A percentile compares a stretch with the other conserved stretches of the same genome.
These are phyloP conservation scores for Melieria crassipennis DNA, from an alignment of 2,888 invertebrate species.

Conservation along the genomic window DNA sequence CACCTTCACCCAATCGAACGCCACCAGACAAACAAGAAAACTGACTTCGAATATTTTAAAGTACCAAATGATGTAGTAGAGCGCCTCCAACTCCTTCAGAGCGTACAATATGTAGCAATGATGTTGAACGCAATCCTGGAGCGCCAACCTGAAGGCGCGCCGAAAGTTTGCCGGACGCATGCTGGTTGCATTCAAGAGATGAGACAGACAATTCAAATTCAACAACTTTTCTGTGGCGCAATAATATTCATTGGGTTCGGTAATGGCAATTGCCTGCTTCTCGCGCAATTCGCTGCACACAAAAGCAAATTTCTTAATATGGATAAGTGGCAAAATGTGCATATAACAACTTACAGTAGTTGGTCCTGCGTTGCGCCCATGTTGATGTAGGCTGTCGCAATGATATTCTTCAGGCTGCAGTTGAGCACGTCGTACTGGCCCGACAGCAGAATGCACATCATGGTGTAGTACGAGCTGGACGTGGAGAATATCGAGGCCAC, in stretches of 20 bases:
- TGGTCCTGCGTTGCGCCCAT: conserved; percentile 43
- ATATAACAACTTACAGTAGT: conserved; percentile 42
- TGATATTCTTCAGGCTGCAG: conserved; percentile 59
- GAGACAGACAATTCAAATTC: conserved; percentile 15
- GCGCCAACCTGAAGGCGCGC: conserved; percentile 45
- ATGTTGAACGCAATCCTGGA: conserved; percentile 54
- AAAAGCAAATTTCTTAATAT: too few species aligned
- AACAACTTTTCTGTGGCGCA: conserved; percentile 45
- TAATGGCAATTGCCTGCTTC: conserved; percentile 45
- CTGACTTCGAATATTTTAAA: conserved; percentile 58
- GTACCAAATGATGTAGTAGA: conserved; percentile 60
- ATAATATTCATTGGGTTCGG: conserved; percentile 51
- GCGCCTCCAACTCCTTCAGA: conserved; percentile 55
- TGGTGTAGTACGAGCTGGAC: conserved; percentile 60
- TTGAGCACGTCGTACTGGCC: conserved; percentile 59
- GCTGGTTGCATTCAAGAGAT: neutral
- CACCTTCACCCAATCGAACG: conserved; percentile 60
- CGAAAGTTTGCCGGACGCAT: conserved; percentile 33
- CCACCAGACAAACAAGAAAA: conserved; percentile 58
- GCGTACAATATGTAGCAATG: conserved; percentile 57
- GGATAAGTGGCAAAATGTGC: neutral
- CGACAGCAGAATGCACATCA: conserved; percentile 51
- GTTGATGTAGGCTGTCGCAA: conserved; percentile 50
- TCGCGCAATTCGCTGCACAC: conserved; percentile 45
- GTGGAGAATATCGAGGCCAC: conserved; percentile 54